Conservation (phyloP, 1,140 invertebrate genomes). For the Mylabris phalerata region DNA sequence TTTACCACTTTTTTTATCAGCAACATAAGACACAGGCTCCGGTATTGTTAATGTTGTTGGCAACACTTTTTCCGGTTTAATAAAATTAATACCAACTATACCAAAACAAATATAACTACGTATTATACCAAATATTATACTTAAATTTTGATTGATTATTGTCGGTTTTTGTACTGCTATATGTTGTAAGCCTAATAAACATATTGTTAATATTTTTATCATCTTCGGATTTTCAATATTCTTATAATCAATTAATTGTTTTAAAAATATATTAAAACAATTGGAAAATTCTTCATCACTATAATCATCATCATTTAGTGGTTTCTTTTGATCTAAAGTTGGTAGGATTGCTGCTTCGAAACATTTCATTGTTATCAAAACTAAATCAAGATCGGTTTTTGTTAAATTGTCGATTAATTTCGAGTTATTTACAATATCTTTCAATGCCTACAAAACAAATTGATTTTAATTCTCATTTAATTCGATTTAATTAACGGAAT, state of each 20-base stretch:
- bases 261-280: conserved; percentile 26
- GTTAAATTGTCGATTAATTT: too few species aligned
- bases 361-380: conserved; percentile 24
- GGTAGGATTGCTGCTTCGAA: conserved; percentile 28
- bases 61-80: conserved; percentile 41
- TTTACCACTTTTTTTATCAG: conserved; percentile 42
- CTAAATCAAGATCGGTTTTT: conserved; percentile 8
- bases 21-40: conserved; percentile 38
- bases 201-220: conserved; percentile 28
- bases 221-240: conserved; percentile 17
- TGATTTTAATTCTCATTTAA: too few species aligned
- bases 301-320: not conserved
- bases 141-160: conserved; percentile 33
- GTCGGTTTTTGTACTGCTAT: conserved; percentile 25
- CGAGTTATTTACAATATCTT: too few species aligned
- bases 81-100: conserved; percentile 36
- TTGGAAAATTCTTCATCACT: conserved; percentile 14
- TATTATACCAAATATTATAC: conserved; percentile 48
- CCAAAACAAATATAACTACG: conserved; percentile 48
- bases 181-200: conserved; percentile 32
- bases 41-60: conserved; percentile 50
- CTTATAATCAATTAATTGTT: not conserved
- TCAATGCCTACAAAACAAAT: too few species aligned
- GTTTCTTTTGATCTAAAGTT: not conserved
- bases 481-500: too few species aligned